Evolutionary conservation across 2,888 invertebrate species (phyloP).

Genomic region (Eristalis intricaria): DNA sequence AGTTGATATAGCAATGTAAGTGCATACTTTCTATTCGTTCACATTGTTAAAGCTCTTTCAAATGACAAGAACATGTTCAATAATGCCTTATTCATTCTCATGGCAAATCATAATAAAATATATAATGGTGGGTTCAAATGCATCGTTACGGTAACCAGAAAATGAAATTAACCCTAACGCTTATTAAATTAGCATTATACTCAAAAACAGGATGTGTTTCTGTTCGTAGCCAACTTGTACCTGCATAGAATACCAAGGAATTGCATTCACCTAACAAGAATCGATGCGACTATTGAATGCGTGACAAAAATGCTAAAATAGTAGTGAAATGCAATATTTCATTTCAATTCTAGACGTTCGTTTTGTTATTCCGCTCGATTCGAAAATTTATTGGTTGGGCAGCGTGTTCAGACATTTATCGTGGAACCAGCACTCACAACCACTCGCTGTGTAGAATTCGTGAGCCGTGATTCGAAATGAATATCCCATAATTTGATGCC

Average conservation of each 20-base stretch:
- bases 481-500: constrained; percentile 20
- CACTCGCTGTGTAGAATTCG: neutral
- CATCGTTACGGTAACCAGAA: neutral
- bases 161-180: neutral
- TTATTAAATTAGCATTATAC: neutral
- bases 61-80: too few species aligned
- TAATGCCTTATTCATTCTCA: neutral
- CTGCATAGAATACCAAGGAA: neutral
- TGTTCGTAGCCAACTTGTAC: neutral
- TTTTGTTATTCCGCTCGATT: constrained; percentile 20
- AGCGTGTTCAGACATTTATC: constrained; percentile 38
- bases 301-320: constrained; percentile 37
- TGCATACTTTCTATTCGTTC: too few species aligned
- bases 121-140: neutral
- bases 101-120: neutral
- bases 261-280: neutral
- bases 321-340: constrained; percentile 20
- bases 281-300: constrained; percentile 32
- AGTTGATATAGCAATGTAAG: too few species aligned
- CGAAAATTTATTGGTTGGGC: constrained; percentile 40
- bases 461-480: constrained; percentile 23
- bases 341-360: neutral
- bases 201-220: neutral
- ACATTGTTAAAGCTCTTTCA: too few species aligned
- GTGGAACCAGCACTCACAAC: constrained; percentile 29